Base-by-base conservation (phyloP, 2,797 vertebrate species). In the Buceros bicornis region DNA sequence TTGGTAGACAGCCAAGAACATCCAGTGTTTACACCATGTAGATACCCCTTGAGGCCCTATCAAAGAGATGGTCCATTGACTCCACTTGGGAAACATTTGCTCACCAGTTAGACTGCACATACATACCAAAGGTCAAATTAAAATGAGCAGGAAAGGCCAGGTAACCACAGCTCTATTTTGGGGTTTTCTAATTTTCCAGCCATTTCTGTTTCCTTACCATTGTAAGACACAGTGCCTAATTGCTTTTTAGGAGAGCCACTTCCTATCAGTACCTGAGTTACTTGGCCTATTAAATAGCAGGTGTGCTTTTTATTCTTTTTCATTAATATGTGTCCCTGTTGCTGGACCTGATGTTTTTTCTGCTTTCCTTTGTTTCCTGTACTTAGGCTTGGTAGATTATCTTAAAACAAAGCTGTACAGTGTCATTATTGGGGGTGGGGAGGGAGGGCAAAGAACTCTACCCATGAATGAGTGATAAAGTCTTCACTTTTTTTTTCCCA, bases 201-300 rank as follows among this genome's bases (percentile, higher is more conserved):
- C 21, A 37, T 72, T 74, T 26, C 17, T 76, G 11, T 64, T 80
- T 72, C 48, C 64, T 82, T n/a, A 56, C 22, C 17, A 28, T 28
- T 69, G n/a, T 43, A 47, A 54, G 22, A 53, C 57, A 43, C 45
- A 65, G 7, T 37, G 65, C 35, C 11, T 69, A 70, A 56, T 28
- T 54, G 42, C 17, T 81, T 90, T 69, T 40, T 47, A 69, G 18
- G 15, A 16, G 61, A 73, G 13, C 8, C 3, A 28, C 10, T 61
- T 87, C 26, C 51, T 48, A 33, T 6, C 6, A 14, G 8, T 50
- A 31, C 13, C n/a, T 87, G 20, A 37, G 31, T 56, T 87, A 87
- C 6, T 48, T 43, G 35, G 42, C 3, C 20, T 3, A 0, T 43
- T 37, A 51, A 47, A 69, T 21, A 77, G 9, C 0, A 7, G 10